These are phyloP conservation scores for Tiliacea citrago DNA, from an alignment of 2,888 invertebrate genomes.

Conservation along the genomic window DNA sequence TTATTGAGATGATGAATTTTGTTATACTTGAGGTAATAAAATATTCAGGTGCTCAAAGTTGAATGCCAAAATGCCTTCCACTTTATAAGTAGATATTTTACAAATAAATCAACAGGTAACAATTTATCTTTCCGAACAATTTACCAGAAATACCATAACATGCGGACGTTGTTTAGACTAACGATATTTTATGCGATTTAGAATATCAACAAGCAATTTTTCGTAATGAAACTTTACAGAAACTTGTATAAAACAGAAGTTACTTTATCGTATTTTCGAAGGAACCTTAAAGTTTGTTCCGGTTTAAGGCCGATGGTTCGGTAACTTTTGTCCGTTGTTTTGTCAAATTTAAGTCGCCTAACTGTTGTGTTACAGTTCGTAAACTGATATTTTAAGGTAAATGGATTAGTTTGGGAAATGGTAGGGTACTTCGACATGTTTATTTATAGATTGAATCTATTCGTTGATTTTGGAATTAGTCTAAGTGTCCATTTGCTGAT, in stretches of 20 bases:
- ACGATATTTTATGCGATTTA: constrained; percentile 59
- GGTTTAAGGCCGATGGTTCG: constrained; percentile 56
- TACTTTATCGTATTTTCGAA: constrained; percentile 62
- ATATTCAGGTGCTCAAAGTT: constrained; percentile 44
- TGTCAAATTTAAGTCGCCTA: constrained; percentile 57
- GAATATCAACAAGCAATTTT: constrained; percentile 65
- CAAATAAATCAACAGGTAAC: constrained; percentile 61
- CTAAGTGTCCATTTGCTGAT: neutral
- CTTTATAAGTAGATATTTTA: constrained; percentile 49
- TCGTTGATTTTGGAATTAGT: neutral
- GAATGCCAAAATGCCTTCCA: constrained; percentile 15
- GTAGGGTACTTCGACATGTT: constrained; percentile 7
- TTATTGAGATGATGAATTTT: constrained; percentile 53
- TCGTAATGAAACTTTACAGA: constrained; percentile 66
- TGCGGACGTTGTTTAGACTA: constrained; percentile 42
- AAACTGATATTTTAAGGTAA: constrained; percentile 46
- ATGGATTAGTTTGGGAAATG: constrained; percentile 44
- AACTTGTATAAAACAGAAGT: constrained; percentile 66
- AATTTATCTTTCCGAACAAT: constrained; percentile 58
- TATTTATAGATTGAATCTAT: neutral
- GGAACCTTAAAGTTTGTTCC: constrained; percentile 65
- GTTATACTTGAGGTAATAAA: constrained; percentile 30
- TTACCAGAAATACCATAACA: constrained; percentile 45
- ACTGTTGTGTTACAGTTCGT: constrained; percentile 44
- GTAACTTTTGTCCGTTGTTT: constrained; percentile 63